These are phyloP conservation scores for Anodontia alba DNA, from an alignment of 2,888 invertebrate species.

Conservation along the genomic window DNA sequence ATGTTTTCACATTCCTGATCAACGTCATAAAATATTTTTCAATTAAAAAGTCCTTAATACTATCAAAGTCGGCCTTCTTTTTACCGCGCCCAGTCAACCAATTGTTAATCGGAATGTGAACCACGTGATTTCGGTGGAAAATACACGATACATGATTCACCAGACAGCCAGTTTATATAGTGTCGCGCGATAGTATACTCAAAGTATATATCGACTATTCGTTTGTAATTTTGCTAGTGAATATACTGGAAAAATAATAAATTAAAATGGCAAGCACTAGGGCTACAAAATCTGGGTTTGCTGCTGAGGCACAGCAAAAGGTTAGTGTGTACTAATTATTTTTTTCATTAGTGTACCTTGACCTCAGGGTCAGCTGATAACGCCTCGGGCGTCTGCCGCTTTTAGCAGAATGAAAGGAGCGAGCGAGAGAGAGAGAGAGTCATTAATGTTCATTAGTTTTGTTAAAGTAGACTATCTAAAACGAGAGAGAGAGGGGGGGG, in stretches of 20 bases:
- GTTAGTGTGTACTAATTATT: conserved; percentile 34
- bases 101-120: conserved; percentile 35
- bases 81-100: conserved; percentile 51
- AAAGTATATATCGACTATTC: neutral
- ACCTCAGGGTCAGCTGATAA: no score
- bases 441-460: no score
- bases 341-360: no score
- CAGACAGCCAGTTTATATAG: conserved; percentile 19
- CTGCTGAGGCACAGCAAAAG: conserved; percentile 64
- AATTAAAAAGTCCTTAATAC: neutral
- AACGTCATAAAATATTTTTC: conserved; percentile 1
- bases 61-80: neutral
- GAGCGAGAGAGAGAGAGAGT: no score
- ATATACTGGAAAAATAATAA: neutral
- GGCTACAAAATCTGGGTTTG: conserved; percentile 63
- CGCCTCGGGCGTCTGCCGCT: no score
- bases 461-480: no score
- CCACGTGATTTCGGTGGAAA: conserved; percentile 35
- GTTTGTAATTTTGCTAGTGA: neutral
- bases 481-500: no score
- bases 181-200: neutral
- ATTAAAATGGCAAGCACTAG: conserved; percentile 53
- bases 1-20: conserved; percentile 13
- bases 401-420: no score
- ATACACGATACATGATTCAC: conserved; percentile 30